phyloP scores from a whole-genome alignment of 2,113 vertebrate species.

The Pseudonaja textilis region DNA sequence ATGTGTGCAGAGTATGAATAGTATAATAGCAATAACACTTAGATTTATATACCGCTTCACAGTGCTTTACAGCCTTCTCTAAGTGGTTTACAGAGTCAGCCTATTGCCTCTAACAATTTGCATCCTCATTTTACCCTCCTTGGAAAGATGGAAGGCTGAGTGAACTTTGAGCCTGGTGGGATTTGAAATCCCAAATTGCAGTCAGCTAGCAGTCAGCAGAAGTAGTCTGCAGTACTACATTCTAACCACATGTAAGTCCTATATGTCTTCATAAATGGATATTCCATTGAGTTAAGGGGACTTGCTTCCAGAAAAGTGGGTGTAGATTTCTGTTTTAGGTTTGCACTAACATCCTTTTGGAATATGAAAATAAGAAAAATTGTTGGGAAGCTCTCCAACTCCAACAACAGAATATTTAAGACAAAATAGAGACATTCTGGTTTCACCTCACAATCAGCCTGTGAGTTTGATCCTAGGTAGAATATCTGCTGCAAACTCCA shows the following conservation, averaged over 20 bases:
- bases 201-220: no score
- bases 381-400: not conserved
- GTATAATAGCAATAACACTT: no score
- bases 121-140: no score
- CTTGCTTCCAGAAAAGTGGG: not conserved
- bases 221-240: no score
- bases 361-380: not conserved
- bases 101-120: no score
- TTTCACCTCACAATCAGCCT: not conserved
- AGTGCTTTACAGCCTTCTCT: no score
- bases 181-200: no score
- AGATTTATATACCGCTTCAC: no score
- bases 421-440: not conserved
- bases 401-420: not conserved
- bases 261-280: not conserved
- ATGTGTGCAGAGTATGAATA: not conserved
- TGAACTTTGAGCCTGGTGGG: no score
- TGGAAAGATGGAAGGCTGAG: no score
- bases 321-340: not conserved
- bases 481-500: not conserved
- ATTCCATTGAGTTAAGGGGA: not conserved
- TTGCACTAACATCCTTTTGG: not conserved
- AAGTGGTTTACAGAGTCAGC: no score
- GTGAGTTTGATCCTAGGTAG: not conserved
- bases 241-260: no score